Conservation (phyloP, 2,797 vertebrate genomes). For the Alosa sapidissima region DNA sequence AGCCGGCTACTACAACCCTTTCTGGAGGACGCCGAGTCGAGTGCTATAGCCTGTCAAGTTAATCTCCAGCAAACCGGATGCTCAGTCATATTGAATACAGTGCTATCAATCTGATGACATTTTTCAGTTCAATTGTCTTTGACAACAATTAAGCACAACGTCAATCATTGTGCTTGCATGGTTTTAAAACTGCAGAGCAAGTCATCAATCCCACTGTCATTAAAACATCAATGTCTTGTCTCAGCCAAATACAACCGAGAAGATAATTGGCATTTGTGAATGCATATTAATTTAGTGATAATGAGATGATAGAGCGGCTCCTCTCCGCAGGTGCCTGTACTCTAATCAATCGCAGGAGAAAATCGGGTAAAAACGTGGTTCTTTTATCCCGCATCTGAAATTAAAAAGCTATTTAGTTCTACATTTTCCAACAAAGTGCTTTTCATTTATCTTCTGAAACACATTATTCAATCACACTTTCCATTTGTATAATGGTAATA, state of each 20-base stretch:
- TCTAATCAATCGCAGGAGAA: constrained; percentile 85
- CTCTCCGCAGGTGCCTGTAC: constrained; percentile 79
- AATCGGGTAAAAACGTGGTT: constrained; percentile 73
- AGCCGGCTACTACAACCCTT: neutral
- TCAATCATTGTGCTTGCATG: constrained; percentile 72
- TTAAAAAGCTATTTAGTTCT: constrained; percentile 86
- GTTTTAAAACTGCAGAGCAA: constrained; percentile 74
- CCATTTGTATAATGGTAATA: constrained; percentile 84
- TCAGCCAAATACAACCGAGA: constrained; percentile 82
- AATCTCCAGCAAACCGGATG: constrained; percentile 34
- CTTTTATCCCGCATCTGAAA: constrained; percentile 82
- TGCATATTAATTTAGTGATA: constrained; percentile 97
- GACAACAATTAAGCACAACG: constrained; percentile 61
- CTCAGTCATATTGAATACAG: constrained; percentile 48
- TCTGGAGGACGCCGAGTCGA: constrained; percentile 22
- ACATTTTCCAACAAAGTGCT: constrained; percentile 87
- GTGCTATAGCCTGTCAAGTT: constrained; percentile 39
- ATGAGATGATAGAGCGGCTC: constrained; percentile 84
- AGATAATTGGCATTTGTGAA: constrained; percentile 87
- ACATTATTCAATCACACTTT: constrained; percentile 85
- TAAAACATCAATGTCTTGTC: constrained; percentile 88
- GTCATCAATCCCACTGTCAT: constrained; percentile 77
- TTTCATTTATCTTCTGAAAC: constrained; percentile 87
- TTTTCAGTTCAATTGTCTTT: constrained; percentile 68
- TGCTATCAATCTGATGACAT: constrained; percentile 59